Base-by-base conservation (phyloP, 2,113 vertebrate species). In the Anoura caudifer region DNA sequence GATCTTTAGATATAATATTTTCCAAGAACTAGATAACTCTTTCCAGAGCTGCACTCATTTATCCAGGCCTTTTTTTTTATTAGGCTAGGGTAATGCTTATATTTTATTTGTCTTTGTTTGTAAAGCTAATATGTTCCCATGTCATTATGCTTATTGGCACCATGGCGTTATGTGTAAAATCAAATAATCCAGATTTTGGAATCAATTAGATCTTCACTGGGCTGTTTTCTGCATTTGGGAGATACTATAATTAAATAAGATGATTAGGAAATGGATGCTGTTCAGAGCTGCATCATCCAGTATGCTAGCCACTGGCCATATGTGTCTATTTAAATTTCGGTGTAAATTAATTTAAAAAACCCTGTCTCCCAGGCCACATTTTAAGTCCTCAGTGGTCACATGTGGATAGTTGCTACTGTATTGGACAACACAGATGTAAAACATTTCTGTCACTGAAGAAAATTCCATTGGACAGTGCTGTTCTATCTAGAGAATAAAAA, bases 241-340 rank as follows among this genome's bases (percentile, higher is more conserved):
- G 41, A 79, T 95, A 79, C n/a, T 77, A 3, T 96, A 96, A 94
- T 95, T 93, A 96, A 94, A 87, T 96, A 75, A 94, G 47, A 90
- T 94, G 20, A 73, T 94, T 98, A 92, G 77, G n/a, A 87, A 96
- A 80, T 82, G 65, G 94, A 92, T 76, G 54, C 41, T 87, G 59
- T 87, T 77, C 4, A 45, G 72, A 88, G 33, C 41, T 94, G 14
- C 54, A 95, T 87, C 45, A 86, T 93, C 45, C 56, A 91, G 41
- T 92, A 87, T 82, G 69, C 43, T 94, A 93, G 87, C 43, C 75
- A 91, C 92, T 95, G 79, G 50, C 59, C 90, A 88, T 75, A 50
- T 88, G 85, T 75, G 77, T 96, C 79, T 96, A 69, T 95, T 97
- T 97, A 95, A 95, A 67, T 92, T 96, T 63, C 67, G 92, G 84